phyloP scores from a whole-genome alignment of 2,888 invertebrate species.

The Athetis lepigone region DNA sequence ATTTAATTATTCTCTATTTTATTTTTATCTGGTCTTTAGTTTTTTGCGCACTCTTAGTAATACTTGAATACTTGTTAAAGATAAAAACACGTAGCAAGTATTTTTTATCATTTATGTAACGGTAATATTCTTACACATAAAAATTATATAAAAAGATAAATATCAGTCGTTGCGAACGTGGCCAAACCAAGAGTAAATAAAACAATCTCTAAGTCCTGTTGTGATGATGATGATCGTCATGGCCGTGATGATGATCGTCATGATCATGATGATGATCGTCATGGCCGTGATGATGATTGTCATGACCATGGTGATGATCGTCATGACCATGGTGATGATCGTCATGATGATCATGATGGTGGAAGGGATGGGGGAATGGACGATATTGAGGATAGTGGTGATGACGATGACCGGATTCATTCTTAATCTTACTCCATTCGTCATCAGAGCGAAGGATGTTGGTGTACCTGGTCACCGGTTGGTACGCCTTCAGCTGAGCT shows the following conservation, averaged over 20 bases:
- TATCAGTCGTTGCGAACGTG: too few relatives aligned
- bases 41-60: neutral
- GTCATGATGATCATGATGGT: too few relatives aligned
- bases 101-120: neutral
- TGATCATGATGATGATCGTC: too few relatives aligned
- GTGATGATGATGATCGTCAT: too few relatives aligned
- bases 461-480: constrained; percentile 73
- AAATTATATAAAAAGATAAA: neutral
- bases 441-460: constrained; percentile 72
- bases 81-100: neutral
- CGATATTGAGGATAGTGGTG: too few relatives aligned
- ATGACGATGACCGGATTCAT: constrained; percentile 17
- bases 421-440: constrained; percentile 70
- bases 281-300: too few relatives aligned
- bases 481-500: constrained; percentile 82
- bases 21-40: neutral
- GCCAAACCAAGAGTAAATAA: too few relatives aligned
- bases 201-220: too few relatives aligned
- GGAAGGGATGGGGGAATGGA: too few relatives aligned
- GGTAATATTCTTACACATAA: neutral
- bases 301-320: too few relatives aligned
- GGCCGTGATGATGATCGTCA: too few relatives aligned
- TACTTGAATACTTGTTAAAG: neutral
- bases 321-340: too few relatives aligned
- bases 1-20: neutral